Base-by-base conservation (phyloP, 2,113 vertebrate genomes). In the Dicerorhinus sumatrensis region DNA sequence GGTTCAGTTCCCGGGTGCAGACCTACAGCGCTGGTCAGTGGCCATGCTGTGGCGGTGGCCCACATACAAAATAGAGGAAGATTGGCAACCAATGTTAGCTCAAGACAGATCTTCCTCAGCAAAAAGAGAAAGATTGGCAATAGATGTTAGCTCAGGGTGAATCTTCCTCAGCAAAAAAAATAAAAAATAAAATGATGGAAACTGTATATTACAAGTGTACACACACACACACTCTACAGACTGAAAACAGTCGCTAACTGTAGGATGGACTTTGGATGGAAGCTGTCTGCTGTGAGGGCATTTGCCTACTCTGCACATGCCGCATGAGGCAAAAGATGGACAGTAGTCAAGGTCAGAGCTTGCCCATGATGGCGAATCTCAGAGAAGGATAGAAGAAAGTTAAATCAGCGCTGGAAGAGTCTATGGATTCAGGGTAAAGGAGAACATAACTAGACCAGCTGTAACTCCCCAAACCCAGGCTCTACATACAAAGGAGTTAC, bases 241-340 rank as follows among this genome's bases (percentile, higher is more conserved):
- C 42, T 67, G 29, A 25, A 54, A 54, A 69, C 8, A 31, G 33
- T 54, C 13, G 13, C 23, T 36, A 36, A 36, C 8, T 10, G 21
- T 11, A 6, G 21, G 33, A 25, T 25, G 63, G 42, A 14, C 21
- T 85, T 51, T 3, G 21, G 21, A 8, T n/a, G 21, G 46, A 33
- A 48, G 31, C 42, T 6, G 29, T n/a, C 8, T 27, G 9, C 36
- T 8, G 3, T 4, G n/a, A 72, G 25, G 60, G 18, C 20, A 33
- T 60, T 67, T 36, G 1, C 16, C 29, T 17, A 0, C 13, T 39
- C 13, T 29, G n/a, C n/a, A 31, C 0, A 14, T 42, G 6, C 42
- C 33, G 25, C 36, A 9, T 6, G 21, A 27, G 33, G 9, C 3
- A 51, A 54, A 72, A 27, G 46, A 17, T 51, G 21, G 33, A 36